Conservation (phyloP, 2,888 invertebrate genomes). For the Ganaspis brasiliensis region DNA sequence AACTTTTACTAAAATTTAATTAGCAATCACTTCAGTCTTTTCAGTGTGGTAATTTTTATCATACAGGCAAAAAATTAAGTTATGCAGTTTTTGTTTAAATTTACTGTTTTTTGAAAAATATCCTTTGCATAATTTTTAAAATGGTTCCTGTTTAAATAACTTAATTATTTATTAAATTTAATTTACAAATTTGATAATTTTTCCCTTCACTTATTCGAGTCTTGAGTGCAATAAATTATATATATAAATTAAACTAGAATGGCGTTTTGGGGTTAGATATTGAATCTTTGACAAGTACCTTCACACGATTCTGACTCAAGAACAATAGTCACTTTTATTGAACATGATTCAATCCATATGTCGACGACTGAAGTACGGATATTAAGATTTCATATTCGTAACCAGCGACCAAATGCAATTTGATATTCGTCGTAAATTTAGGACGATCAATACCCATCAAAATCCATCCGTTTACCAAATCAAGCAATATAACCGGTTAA, state of each 20-base stretch:
- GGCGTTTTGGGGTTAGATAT: background rate
- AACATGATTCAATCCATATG: background rate
- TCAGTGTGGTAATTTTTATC: too few species aligned
- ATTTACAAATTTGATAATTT: too few species aligned
- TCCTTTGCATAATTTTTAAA: too few species aligned
- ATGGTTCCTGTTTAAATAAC: too few species aligned
- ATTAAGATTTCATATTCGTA: conserved; percentile 63
- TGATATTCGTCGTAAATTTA: conserved; percentile 65
- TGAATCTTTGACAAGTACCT: conserved; percentile 3
- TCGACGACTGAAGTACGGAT: conserved; percentile 37
- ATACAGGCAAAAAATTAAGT: too few species aligned
- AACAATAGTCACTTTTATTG: conserved; percentile 9
- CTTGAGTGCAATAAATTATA: background rate
- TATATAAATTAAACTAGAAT: background rate
- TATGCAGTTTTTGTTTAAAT: too few species aligned
- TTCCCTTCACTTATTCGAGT: too few species aligned
- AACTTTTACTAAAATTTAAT: too few species aligned
- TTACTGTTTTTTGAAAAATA: too few species aligned
- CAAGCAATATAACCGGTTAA: background rate
- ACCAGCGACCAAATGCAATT: conserved; percentile 50
- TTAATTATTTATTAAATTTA: too few species aligned
- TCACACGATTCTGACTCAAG: conserved; percentile 8
- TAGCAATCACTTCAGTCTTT: too few species aligned
- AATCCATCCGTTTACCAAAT: background rate
- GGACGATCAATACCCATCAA: conserved; percentile 65